Conservation (phyloP, 1,140 invertebrate genomes). For the Solenopsis invicta region DNA sequence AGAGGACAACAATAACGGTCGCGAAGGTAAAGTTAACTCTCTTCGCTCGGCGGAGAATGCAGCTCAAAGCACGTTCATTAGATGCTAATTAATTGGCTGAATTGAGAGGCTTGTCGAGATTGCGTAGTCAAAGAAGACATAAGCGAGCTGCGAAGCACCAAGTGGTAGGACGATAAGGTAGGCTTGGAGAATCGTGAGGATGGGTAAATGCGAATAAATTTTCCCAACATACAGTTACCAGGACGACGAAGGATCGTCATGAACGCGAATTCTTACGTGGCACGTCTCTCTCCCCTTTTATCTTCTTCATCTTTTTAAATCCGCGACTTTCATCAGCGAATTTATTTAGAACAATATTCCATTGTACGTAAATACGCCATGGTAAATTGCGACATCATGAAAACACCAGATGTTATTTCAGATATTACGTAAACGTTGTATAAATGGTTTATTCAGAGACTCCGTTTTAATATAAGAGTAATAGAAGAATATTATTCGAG, state of each 20-base stretch:
- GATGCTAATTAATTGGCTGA: conserved; percentile 80
- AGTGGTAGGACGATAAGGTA: conserved; percentile 28
- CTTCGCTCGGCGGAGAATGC: conserved; percentile 70
- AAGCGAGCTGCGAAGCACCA: conserved; percentile 56
- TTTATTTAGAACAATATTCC: background rate
- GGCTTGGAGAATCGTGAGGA: background rate
- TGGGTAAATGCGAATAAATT: conserved; percentile 5
- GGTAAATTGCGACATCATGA: background rate
- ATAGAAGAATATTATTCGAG: background rate
- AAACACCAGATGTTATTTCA: background rate
- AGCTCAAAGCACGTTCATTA: conserved; percentile 80
- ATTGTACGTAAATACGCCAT: background rate
- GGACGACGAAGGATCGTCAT: background rate
- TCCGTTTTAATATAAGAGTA: background rate
- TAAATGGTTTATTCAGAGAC: background rate
- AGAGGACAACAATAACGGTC: conserved; percentile 46
- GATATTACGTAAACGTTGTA: background rate
- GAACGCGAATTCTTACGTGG: conserved; percentile 4
- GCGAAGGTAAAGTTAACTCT: conserved; percentile 53
- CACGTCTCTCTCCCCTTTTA: background rate
- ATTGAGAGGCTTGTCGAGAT: conserved; percentile 76
- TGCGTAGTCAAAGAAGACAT: conserved; percentile 75
- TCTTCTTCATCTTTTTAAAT: conserved; percentile 8
- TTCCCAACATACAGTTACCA: conserved; percentile 4
- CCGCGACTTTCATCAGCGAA: background rate